phyloP scores from a whole-genome alignment of 2,888 invertebrate species.

The Macaria notata region DNA sequence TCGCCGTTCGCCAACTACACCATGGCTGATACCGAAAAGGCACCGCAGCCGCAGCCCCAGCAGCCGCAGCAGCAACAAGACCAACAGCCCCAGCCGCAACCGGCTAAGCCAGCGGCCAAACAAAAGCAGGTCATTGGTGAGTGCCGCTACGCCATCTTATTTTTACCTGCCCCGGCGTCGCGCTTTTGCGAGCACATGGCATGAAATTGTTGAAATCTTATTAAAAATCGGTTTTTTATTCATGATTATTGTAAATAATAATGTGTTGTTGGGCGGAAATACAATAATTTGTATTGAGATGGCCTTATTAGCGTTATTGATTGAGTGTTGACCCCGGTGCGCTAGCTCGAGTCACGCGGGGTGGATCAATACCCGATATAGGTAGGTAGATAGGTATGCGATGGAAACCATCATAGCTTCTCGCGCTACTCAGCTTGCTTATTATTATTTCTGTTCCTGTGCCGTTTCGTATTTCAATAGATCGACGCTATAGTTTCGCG shows the following conservation, averaged over 20 bases:
- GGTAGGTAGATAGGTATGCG: no score
- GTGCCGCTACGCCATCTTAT: conserved; percentile 79
- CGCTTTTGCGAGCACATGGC: conserved; percentile 68
- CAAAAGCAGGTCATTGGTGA: conserved; percentile 95
- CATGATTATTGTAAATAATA: conserved; percentile 10
- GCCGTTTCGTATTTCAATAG: no score
- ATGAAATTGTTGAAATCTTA: conserved; percentile 34
- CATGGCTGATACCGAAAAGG: conserved; percentile 98
- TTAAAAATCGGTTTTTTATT: conserved; percentile 21
- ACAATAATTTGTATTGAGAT: conserved; percentile 2
- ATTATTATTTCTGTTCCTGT: no score
- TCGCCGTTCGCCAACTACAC: conserved; percentile 90
- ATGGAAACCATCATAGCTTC: no score
- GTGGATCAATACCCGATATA: conserved; percentile 50
- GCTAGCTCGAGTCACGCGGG: conserved; percentile 38
- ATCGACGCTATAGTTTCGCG: no score
- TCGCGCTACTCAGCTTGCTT: no score
- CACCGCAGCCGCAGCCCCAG: conserved; percentile 86
- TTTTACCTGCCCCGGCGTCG: conserved; percentile 64
- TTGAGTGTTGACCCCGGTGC: conserved; percentile 58
- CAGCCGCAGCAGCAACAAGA: conserved; percentile 87
- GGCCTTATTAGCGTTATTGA: conserved; percentile 48
- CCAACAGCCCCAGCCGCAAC: conserved; percentile 82
- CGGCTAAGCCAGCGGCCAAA: conserved; percentile 84
- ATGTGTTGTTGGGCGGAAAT: conserved; percentile 13